Evolutionary conservation across 2,797 vertebrate species (phyloP), one percentile per base, ranked within the genome.

Genomic region (Potorous gilbertii): DNA sequence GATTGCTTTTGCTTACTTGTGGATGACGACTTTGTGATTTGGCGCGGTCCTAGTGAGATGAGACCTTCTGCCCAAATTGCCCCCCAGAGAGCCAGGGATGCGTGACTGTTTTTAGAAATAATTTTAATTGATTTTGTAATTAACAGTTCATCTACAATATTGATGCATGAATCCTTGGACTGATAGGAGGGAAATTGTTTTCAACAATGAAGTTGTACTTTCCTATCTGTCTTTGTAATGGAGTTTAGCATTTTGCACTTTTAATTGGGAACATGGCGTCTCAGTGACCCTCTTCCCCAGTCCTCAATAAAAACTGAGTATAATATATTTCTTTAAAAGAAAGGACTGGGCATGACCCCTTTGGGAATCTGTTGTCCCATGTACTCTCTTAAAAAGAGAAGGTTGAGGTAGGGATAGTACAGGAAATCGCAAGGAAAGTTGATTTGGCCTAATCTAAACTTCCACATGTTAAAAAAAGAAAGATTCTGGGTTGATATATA

Each of bases 121-220:
- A 98, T 99, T 99, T 99, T 99, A 99, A 99, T 99, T 99, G 99
- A 99, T 99, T 99, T 99, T 99, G 99, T 99, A 99, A 99, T 99
- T 99, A 99, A 99, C 99, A 98, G 98, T 99, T 99, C 99, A 99
- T 99, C 99, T 98, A 98, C 98, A 98, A 98, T 99, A 99, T 99
- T 98, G 98, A 99, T 98, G 98, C 97, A 56, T 92, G 97, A 98
- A 98, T 98, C 98, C 98, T 98, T 97, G 97, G 98, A 98, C 97
- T 98, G 98, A 99, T 98, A 98, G 98, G 97, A 98, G 98, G 98
- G 98, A 98, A 98, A 99, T 99, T 98, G 98, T 99, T 99, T 98
- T 98, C 98, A 98, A 98, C 98, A 98, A 98, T 98, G 98, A 99
- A 99, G 98, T 99, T 98, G 98, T 98, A 99, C 98, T 98, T 99